Percentiles rank a stretch among this genome's conserved stretches.
These are phyloP conservation scores for Rhabdomys dilectus DNA, from an alignment of 2,113 vertebrate species.

Conservation along the genomic window DNA sequence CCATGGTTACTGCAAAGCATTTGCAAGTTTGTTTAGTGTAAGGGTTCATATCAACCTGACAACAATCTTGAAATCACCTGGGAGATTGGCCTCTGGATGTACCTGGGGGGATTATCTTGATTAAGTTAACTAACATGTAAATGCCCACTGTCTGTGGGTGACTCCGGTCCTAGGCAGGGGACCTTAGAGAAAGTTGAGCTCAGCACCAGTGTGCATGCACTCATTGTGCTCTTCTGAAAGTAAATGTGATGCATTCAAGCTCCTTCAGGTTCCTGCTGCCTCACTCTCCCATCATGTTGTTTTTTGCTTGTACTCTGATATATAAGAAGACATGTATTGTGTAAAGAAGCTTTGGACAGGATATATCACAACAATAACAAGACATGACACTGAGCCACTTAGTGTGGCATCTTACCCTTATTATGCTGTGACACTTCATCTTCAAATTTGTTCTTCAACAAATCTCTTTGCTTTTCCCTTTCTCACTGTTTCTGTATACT, in stretches of 20 bases:
- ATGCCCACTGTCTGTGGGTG: background rate
- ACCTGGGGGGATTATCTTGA: background rate
- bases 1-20: background rate
- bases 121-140: background rate
- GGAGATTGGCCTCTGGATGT: background rate
- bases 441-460: background rate
- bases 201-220: fast-evolving
- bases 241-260: background rate
- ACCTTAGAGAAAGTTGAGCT: no score
- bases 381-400: background rate
- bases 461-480: background rate
- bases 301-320: background rate
- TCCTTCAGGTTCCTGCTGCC: background rate
- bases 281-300: no score
- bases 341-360: no score
- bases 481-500: background rate
- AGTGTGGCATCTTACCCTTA: background rate
- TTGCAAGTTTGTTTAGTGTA: background rate
- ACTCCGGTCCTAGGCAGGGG: no score
- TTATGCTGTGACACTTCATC: background rate
- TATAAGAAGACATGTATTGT: background rate
- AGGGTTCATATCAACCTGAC: background rate
- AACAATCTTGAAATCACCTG: background rate
- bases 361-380: background rate
- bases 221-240: background rate